Conservation (phyloP, 2,113 vertebrate species). For the Lates calcarifer region DNA sequence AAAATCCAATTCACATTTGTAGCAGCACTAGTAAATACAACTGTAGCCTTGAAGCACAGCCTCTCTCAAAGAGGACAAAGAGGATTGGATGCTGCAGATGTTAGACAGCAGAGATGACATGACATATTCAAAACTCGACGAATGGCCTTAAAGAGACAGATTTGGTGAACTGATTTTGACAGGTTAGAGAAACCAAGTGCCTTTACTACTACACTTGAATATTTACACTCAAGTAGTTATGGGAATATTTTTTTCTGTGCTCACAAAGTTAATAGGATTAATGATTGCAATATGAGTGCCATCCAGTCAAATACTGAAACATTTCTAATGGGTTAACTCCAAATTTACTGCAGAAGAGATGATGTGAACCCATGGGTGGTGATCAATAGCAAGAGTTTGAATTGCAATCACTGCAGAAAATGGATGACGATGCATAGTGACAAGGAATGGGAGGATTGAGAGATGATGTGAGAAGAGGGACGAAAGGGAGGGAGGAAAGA, state of each 20-base stretch:
- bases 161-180: no score
- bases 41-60: no score
- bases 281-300: constrained; percentile 5
- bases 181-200: no score
- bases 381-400: constrained; percentile 59
- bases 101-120: no score
- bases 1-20: neutral
- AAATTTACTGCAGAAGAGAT: constrained; percentile 29
- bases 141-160: no score
- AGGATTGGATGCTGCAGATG: no score
- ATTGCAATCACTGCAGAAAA: constrained; percentile 53
- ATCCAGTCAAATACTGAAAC: constrained; percentile 29
- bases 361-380: constrained; percentile 24
- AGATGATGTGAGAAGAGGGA: constrained; percentile 49
- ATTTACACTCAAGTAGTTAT: no score
- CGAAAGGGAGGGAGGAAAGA: constrained; percentile 18
- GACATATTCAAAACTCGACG: no score
- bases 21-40: neutral
- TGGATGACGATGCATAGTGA: constrained; percentile 49
- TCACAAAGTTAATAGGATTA: neutral
- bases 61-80: no score
- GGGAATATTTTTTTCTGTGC: no score
- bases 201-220: no score
- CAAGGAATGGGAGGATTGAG: constrained; percentile 60
- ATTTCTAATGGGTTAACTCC: constrained; percentile 24